These are phyloP conservation scores for Mythimna loreyi DNA, from an alignment of 2,888 invertebrate species.

Conservation along the genomic window DNA sequence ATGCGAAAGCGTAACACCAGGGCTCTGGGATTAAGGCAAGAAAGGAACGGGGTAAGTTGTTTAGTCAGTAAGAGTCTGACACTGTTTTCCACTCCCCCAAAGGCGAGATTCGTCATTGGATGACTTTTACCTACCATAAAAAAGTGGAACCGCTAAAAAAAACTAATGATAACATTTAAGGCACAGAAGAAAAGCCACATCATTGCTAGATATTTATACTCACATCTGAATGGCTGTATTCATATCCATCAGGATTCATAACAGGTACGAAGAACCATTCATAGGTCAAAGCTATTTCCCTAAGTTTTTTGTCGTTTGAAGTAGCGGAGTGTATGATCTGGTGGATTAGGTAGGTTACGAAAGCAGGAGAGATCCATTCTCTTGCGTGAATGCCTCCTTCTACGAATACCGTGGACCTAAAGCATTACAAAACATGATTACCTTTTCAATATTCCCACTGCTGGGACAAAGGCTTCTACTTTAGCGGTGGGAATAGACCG, in stretches of 20 bases:
- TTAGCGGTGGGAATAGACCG: too few relatives aligned
- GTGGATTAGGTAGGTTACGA: constrained; percentile 90
- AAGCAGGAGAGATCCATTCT: constrained; percentile 93
- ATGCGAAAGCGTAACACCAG: too few relatives aligned
- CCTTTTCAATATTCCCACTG: too few relatives aligned
- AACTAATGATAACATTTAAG: neutral
- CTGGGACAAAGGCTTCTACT: too few relatives aligned
- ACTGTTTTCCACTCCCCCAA: too few relatives aligned
- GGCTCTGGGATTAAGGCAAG: too few relatives aligned
- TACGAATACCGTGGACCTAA: constrained; percentile 79
- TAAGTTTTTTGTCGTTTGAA: constrained; percentile 11
- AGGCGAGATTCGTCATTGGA: too few relatives aligned
- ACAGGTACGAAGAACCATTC: constrained; percentile 61
- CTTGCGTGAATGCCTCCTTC: constrained; percentile 93
- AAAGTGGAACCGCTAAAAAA: too few relatives aligned
- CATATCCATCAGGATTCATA: constrained; percentile 71
- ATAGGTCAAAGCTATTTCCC: constrained; percentile 39
- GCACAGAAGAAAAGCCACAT: neutral
- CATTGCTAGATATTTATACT: neutral
- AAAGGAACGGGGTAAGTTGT: too few relatives aligned
- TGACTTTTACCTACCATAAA: too few relatives aligned
- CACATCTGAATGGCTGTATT: constrained; percentile 47
- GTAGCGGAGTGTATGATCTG: constrained; percentile 81
- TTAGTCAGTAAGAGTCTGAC: too few relatives aligned
- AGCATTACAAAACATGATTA: neutral